These are phyloP conservation scores for Acanthosepion pharaonis DNA, from an alignment of 2,888 invertebrate genomes.

Conservation along the genomic window DNA sequence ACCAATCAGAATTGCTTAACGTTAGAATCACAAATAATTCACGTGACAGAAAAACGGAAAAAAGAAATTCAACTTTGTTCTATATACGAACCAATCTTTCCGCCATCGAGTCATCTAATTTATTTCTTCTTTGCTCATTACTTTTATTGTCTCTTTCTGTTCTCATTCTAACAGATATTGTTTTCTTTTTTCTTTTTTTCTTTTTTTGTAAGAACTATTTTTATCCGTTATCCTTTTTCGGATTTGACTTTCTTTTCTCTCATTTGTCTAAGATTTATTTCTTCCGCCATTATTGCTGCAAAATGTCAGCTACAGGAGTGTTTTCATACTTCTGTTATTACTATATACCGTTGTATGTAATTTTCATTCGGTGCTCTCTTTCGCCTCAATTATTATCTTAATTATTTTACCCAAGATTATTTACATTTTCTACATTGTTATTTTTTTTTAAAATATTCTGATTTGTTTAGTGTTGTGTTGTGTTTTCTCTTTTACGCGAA, in stretches of 20 bases:
- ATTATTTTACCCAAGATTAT: neutral
- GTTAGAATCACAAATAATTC: neutral
- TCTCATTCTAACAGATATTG: no score
- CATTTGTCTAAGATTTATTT: neutral
- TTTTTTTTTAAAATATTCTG: no score
- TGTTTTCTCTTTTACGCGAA: neutral
- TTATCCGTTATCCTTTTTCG: neutral
- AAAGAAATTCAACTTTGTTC: neutral
- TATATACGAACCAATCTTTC: neutral
- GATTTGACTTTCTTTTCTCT: neutral
- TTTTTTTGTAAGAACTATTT: neutral
- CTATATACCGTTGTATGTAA: no score
- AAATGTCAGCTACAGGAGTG: no score
- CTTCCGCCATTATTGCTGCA: neutral
- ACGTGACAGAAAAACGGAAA: neutral
- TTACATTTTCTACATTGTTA: neutral
- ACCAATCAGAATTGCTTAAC: neutral
- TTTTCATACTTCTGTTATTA: no score
- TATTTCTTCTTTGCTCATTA: neutral
- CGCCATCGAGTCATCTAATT: neutral
- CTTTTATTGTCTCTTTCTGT: no score
- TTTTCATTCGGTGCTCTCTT: neutral
- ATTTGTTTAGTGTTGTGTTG: no score
- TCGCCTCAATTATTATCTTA: neutral
- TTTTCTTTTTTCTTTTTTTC: neutral